Evolutionary conservation across 2,888 invertebrate species (phyloP), one percentile per base, ranked within the genome.

Genomic region (Pristionchus japonicus): DNA sequence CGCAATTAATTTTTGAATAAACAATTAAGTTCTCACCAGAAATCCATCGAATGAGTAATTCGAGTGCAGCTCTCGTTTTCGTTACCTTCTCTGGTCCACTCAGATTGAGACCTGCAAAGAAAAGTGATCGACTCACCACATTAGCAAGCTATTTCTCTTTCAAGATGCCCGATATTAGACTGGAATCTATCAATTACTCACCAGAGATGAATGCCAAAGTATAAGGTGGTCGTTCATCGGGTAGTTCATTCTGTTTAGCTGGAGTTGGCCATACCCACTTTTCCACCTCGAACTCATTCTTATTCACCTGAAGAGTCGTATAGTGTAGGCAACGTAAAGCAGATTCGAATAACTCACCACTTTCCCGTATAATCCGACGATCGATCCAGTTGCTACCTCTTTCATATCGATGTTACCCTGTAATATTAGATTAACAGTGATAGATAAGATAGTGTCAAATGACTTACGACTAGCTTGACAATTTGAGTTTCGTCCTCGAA

Each of bases 401-500:
- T 37, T 43, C 64, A 85, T 40, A 13, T 85, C 64, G 64, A 85
- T 85, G 17, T 85, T 85, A 7, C 85, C 85, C 85, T 85, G 61
- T 3, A 85, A 47, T n/a, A n/a, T n/a, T n/a, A n/a, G n/a, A n/a
- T n/a, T n/a, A n/a, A n/a, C n/a, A n/a, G n/a, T n/a, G n/a, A n/a
- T n/a, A n/a, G n/a, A n/a, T n/a, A n/a, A n/a, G n/a, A n/a, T n/a
- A n/a, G n/a, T n/a, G n/a, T n/a, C n/a, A 37, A 74, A n/a, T 43
- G 43, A 77, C 85, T 15, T n/a, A 85, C 85, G 17, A 37, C 31
- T 13, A 85, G 23, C 43, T 64, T 57, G 64, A 85, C 85, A 27
- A 85, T 85, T 43, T 85, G 85, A 27, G 85, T 61, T n/a, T 85
- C 85, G 49, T 85, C 85, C 27, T 85, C 85, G 43, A 85, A 64